Percentiles rank a stretch among this genome's conserved stretches.
phyloP scores from a whole-genome alignment of 2,888 invertebrate genomes.

The Nasonia oneida region DNA sequence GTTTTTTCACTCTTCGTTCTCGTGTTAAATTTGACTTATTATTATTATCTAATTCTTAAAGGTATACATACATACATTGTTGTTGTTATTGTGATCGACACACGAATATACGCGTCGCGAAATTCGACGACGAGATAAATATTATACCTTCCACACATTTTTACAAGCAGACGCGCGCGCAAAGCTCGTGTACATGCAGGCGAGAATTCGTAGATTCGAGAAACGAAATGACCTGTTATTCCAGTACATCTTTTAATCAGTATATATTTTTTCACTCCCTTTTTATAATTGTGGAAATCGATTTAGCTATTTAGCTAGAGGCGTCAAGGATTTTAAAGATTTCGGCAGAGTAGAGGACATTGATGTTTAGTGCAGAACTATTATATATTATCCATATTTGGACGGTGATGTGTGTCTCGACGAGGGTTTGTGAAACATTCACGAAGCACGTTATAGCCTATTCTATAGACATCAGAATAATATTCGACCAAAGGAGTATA shows the following conservation, averaged over 20 bases:
- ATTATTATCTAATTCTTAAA: constrained; percentile 47
- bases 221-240: constrained; percentile 3
- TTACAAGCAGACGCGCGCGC: constrained; percentile 31
- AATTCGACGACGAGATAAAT: constrained; percentile 5
- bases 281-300: not conserved
- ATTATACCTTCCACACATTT: constrained; percentile 21
- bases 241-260: not conserved
- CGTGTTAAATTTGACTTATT: not conserved
- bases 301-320: not conserved
- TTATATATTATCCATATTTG: constrained; percentile 5
- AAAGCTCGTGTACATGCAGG: not conserved
- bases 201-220: constrained; percentile 50
- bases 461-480: not conserved
- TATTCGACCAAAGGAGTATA: constrained; percentile 12
- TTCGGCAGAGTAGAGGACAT: not conserved
- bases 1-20: not conserved
- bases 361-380: not conserved
- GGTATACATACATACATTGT: constrained; percentile 24
- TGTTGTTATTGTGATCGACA: constrained; percentile 49
- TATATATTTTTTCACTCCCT: constrained; percentile 17
- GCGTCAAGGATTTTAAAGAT: not conserved
- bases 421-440: not conserved
- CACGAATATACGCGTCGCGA: constrained; percentile 17
- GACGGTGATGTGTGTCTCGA: not conserved
- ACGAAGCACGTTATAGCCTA: not conserved